phyloP scores from a whole-genome alignment of 2,113 vertebrate genomes.

The Phoenicopterus ruber region DNA sequence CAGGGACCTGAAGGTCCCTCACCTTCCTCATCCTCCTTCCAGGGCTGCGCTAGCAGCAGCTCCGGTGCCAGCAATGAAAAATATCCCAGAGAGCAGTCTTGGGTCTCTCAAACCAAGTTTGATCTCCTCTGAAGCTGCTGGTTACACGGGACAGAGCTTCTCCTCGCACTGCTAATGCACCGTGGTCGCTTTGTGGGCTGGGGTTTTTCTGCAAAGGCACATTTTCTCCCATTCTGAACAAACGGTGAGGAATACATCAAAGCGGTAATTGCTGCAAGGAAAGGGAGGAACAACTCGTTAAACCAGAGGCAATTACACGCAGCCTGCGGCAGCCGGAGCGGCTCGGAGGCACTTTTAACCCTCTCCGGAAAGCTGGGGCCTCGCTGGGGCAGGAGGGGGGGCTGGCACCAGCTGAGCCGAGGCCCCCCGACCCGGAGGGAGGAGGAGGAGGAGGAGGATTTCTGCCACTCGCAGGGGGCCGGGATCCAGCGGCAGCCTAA shows the following conservation, averaged over 20 bases:
- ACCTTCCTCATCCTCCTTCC: neutral
- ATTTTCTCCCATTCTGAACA: neutral
- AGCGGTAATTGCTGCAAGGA: neutral
- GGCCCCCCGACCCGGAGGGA: neutral
- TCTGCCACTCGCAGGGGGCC: neutral
- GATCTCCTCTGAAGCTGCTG: neutral
- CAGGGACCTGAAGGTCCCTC: neutral
- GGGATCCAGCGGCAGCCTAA: neutral
- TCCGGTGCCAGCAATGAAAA: neutral
- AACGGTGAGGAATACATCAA: neutral
- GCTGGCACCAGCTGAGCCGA: neutral
- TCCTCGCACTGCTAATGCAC: fast-evolving
- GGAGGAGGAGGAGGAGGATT: neutral
- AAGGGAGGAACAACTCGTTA: neutral
- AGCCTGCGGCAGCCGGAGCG: neutral
- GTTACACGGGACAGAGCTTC: neutral
- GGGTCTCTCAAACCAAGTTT: neutral
- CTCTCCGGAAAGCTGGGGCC: neutral
- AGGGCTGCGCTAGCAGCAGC: neutral
- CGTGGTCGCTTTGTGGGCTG: neutral
- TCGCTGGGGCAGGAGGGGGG: neutral
- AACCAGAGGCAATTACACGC: neutral
- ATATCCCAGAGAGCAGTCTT: too few relatives aligned
- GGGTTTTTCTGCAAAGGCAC: too few relatives aligned
- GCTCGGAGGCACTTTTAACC: neutral